Evolutionary conservation across 2,888 invertebrate genomes (phyloP).

Genomic region (Dioctria linearis): DNA sequence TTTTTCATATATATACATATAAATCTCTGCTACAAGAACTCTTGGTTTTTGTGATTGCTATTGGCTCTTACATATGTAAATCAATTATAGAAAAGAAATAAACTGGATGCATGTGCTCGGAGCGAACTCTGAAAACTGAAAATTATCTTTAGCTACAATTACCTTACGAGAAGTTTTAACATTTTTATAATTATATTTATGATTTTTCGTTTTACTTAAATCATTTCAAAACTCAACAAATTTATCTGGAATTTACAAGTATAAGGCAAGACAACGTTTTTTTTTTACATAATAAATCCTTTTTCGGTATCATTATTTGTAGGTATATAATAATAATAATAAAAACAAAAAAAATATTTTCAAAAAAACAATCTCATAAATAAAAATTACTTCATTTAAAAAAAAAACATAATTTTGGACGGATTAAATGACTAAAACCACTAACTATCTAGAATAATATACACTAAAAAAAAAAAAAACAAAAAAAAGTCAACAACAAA

Average conservation of each 20-base stretch:
- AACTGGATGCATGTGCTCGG: too few relatives aligned
- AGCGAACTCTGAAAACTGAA: too few relatives aligned
- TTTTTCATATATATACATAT: too few relatives aligned
- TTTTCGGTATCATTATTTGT: not conserved
- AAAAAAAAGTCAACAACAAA: slow-evolving; percentile 9
- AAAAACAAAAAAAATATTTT: not conserved
- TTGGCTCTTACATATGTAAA: too few relatives aligned
- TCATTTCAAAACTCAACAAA: not conserved
- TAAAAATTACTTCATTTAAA: slow-evolving; percentile 29
- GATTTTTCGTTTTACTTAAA: not conserved
- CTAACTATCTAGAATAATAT: slow-evolving; percentile 31
- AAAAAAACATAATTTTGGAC: slow-evolving; percentile 42
- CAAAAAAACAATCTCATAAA: slow-evolving; percentile 26
- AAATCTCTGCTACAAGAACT: too few relatives aligned
- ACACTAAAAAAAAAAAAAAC: slow-evolving; percentile 16
- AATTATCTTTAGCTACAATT: too few relatives aligned
- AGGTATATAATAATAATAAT: not conserved
- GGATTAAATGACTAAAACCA: slow-evolving; percentile 47
- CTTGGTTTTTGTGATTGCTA: too few relatives aligned
- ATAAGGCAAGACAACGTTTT: slow-evolving; percentile 10
- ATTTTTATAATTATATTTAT: too few relatives aligned
- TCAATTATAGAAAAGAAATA: too few relatives aligned
- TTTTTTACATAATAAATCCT: not conserved
- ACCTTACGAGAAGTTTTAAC: too few relatives aligned
- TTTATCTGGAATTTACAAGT: not conserved